Conservation (phyloP, 2,113 vertebrate genomes). For the Xiphias gladius region DNA sequence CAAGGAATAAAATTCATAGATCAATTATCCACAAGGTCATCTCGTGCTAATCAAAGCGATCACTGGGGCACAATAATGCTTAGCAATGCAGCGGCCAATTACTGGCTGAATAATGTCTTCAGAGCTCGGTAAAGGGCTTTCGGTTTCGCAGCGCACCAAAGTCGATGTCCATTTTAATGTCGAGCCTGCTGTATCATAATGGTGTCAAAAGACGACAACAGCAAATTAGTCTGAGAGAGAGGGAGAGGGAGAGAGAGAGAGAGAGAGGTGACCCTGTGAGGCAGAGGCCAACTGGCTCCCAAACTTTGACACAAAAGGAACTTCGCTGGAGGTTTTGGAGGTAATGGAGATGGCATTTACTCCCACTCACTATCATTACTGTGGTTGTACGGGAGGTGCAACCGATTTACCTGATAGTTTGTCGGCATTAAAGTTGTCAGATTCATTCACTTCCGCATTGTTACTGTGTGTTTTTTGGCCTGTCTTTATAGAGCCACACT, state of each 20-base stretch:
- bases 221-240: background rate
- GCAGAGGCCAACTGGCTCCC: background rate
- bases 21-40: conserved; percentile 61
- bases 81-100: conserved; percentile 40
- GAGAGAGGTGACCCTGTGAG: background rate
- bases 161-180: conserved; percentile 55
- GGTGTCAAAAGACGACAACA: background rate
- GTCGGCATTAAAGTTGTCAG: conserved; percentile 43
- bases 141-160: conserved; percentile 19
- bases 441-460: conserved; percentile 20
- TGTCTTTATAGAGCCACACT: conserved; percentile 11
- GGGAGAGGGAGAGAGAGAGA: background rate
- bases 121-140: conserved; percentile 58
- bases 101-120: conserved; percentile 47
- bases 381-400: background rate
- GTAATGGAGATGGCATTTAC: conserved; percentile 11
- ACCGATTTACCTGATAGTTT: conserved; percentile 25
- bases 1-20: conserved; percentile 39
- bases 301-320: background rate
- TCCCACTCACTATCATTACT: background rate
- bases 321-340: conserved; percentile 1
- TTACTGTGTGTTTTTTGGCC: conserved; percentile 24
- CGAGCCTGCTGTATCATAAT: conserved; percentile 25
- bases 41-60: conserved; percentile 52
- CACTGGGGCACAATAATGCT: conserved; percentile 33